phyloP scores from a whole-genome alignment of 1,140 invertebrate genomes.

The Ooceraea biroi region DNA sequence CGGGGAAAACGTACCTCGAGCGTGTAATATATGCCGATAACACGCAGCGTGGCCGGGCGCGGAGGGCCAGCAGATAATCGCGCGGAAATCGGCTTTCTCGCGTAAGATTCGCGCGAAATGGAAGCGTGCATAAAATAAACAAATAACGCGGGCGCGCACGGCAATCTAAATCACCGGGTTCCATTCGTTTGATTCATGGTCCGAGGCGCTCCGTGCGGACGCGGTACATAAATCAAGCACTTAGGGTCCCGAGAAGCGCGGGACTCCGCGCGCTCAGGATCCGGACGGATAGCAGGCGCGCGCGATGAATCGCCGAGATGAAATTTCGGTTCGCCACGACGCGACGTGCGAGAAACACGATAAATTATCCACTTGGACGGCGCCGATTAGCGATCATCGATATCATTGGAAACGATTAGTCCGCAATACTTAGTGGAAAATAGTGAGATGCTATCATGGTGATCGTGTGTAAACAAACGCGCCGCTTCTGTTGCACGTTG shows the following conservation, averaged over 20 bases:
- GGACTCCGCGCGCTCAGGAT: slow-evolving; percentile 20
- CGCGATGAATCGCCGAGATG: slow-evolving; percentile 37
- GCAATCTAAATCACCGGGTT: slow-evolving; percentile 63
- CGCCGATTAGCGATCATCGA: slow-evolving; percentile 41
- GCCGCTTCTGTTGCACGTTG: neutral
- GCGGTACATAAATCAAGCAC: slow-evolving; percentile 62
- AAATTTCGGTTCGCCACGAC: slow-evolving; percentile 56
- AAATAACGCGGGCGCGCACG: slow-evolving; percentile 29
- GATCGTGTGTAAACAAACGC: slow-evolving; percentile 4
- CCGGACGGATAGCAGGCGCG: slow-evolving; percentile 26
- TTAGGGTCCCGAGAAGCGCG: slow-evolving; percentile 43
- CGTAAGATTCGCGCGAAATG: slow-evolving; percentile 37
- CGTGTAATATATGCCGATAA: slow-evolving; percentile 61
- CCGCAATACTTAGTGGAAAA: slow-evolving; percentile 13
- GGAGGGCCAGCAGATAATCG: slow-evolving; percentile 55
- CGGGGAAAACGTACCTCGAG: slow-evolving; percentile 25
- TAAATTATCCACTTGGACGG: slow-evolving; percentile 36
- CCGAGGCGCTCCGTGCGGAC: slow-evolving; percentile 5
- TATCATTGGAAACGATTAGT: slow-evolving; percentile 50
- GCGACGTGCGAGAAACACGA: slow-evolving; percentile 16
- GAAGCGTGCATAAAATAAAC: slow-evolving; percentile 60
- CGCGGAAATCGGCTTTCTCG: slow-evolving; percentile 51
- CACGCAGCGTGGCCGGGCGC: slow-evolving; percentile 37
- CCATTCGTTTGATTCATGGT: slow-evolving; percentile 60
- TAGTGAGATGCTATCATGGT: slow-evolving; percentile 29